phyloP scores from a whole-genome alignment of 2,797 vertebrate genomes.

The Protonibea diacanthus region DNA sequence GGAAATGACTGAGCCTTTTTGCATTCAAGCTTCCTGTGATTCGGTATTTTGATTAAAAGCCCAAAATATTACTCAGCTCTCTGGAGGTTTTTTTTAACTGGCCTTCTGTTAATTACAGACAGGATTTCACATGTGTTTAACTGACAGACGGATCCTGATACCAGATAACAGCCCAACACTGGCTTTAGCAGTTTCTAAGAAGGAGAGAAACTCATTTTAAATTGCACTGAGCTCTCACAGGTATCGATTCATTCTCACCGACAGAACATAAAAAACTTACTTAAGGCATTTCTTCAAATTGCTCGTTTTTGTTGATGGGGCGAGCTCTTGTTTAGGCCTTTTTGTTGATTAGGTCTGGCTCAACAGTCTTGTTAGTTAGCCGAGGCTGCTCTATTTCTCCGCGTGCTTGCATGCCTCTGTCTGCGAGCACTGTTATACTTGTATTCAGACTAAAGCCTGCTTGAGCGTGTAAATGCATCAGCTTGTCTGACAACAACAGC shows the following conservation, averaged over 20 bases:
- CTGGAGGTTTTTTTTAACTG: conserved; percentile 17
- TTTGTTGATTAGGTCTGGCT: conserved; percentile 65
- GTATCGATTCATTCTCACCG: conserved; percentile 61
- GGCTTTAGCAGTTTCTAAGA: conserved; percentile 2
- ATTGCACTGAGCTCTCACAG: conserved; percentile 49
- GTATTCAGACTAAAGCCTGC: conserved; percentile 21
- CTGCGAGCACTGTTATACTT: conserved; percentile 15
- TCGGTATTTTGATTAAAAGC: conserved; percentile 32
- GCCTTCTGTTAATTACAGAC: conserved; percentile 39
- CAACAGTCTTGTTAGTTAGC: conserved; percentile 58
- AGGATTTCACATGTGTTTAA: conserved; percentile 37
- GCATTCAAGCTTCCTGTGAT: conserved; percentile 36
- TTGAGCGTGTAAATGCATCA: conserved; percentile 9
- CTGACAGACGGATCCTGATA: not conserved
- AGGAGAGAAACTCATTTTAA: conserved; percentile 50
- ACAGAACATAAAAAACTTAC: conserved; percentile 50
- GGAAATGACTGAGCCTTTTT: conserved; percentile 11
- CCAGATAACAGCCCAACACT: conserved; percentile 12
- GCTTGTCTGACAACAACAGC: conserved; percentile 29
- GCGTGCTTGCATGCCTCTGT: conserved; percentile 12
- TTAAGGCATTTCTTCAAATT: conserved; percentile 53
- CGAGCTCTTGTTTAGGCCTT: conserved; percentile 33
- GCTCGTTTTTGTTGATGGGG: conserved; percentile 46
- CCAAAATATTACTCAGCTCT: conserved; percentile 22
- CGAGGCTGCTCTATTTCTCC: conserved; percentile 27